Evolutionary conservation across 2,113 vertebrate species (phyloP).

Genomic region (Peromyscus maniculatus): DNA sequence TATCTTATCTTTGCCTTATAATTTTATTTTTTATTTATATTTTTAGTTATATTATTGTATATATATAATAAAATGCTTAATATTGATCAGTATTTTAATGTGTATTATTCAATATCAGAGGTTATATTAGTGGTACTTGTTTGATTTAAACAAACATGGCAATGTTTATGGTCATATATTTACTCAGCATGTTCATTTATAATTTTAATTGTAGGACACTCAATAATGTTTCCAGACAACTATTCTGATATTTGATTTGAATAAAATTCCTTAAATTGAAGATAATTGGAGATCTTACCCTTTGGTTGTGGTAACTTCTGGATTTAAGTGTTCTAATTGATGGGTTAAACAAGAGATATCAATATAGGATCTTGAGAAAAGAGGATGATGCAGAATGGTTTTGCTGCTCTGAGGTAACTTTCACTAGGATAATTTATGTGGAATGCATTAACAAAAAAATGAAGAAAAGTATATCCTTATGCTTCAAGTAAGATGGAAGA

Average conservation of each 20-base stretch:
- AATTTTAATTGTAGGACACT: not conserved
- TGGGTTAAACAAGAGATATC: not conserved
- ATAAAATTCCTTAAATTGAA: slow-evolving; percentile 31
- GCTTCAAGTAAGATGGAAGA: not conserved
- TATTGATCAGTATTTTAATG: slow-evolving; percentile 43
- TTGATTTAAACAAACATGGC: not conserved
- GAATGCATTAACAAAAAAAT: not conserved
- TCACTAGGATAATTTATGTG: not conserved
- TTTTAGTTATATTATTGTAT: too few relatives aligned
- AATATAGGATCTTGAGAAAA: not conserved
- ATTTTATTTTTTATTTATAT: not conserved
- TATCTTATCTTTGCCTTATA: not conserved
- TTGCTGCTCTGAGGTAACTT: not conserved
- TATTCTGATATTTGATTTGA: not conserved
- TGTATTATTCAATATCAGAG: not conserved
- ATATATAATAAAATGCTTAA: not conserved
- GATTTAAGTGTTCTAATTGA: not conserved
- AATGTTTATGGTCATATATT: not conserved
- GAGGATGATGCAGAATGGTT: not conserved
- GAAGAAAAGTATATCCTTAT: not conserved
- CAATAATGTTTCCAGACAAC: slow-evolving; percentile 18
- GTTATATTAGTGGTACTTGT: not conserved
- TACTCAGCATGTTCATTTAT: not conserved
- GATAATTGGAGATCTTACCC: not conserved
- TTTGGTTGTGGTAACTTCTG: not conserved